Evolutionary conservation across 2,797 vertebrate species (phyloP).

Genomic region (Botia almorhae): DNA sequence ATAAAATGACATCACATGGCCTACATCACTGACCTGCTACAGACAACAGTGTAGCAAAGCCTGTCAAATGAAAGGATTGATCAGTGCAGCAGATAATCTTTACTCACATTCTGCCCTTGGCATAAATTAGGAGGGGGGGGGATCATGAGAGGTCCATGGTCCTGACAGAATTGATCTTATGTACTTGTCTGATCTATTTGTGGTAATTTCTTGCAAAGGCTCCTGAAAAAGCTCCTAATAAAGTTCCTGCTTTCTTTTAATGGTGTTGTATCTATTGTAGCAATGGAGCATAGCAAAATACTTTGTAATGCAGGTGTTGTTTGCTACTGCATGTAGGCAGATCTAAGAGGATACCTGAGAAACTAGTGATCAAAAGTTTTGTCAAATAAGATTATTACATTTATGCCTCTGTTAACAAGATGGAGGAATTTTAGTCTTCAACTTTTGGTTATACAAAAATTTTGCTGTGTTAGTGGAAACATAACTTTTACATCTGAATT

Average conservation of each 20-base stretch:
- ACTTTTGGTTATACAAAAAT: background rate
- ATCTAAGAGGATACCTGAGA: constrained; percentile 57
- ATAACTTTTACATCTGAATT: constrained; percentile 1
- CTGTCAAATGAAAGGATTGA: constrained; percentile 40
- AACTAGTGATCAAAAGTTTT: constrained; percentile 69
- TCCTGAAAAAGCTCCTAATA: background rate
- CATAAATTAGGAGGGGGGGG: background rate
- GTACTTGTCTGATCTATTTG: constrained; percentile 55
- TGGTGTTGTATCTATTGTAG: constrained; percentile 40
- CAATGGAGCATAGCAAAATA: constrained; percentile 74
- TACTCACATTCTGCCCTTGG: background rate
- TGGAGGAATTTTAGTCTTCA: constrained; percentile 61
- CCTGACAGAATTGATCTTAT: constrained; percentile 20
- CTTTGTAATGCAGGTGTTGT: constrained; percentile 74
- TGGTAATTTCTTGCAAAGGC: constrained; percentile 60
- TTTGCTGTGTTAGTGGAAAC: background rate
- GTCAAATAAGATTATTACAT: constrained; percentile 60
- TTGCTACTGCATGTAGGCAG: constrained; percentile 57
- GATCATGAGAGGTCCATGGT: constrained; percentile 57
- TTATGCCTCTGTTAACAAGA: constrained; percentile 69
- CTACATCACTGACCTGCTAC: constrained; percentile 47
- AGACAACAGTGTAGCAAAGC: constrained; percentile 18
- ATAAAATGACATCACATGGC: constrained; percentile 37
- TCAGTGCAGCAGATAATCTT: constrained; percentile 40
- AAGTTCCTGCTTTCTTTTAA: constrained; percentile 61